Percentiles rank a stretch among this genome's conserved stretches.
Conservation (phyloP, 1,140 invertebrate genomes). For the Drosophila paulistorum region DNA sequence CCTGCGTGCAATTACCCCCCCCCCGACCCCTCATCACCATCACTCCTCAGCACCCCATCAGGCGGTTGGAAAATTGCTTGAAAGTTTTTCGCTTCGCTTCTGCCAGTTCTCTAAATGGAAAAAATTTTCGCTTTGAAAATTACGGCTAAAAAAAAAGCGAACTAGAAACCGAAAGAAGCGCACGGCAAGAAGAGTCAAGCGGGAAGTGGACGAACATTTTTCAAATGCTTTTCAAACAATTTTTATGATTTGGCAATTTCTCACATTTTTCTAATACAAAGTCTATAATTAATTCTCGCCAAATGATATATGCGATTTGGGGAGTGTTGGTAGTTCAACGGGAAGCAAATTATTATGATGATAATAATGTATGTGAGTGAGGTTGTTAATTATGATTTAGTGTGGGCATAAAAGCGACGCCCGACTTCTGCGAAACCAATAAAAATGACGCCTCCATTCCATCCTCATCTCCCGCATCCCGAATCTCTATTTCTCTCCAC, state of each 20-base stretch:
- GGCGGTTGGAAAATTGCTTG: conserved; percentile 56
- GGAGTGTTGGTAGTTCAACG: background rate
- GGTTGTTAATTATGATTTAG: conserved; percentile 17
- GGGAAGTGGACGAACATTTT: background rate
- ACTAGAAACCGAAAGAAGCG: background rate
- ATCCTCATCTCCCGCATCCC: background rate
- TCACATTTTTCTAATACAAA: conserved; percentile 5
- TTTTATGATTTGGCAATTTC: conserved; percentile 12
- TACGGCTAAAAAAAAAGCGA: conserved; percentile 20
- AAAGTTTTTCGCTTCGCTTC: conserved; percentile 38
- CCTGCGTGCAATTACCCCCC: conserved; percentile 61
- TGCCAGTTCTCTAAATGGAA: conserved; percentile 59
- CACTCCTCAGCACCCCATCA: background rate
- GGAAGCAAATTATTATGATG: background rate
- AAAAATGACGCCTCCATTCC: background rate
- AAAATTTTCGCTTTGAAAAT: conserved; percentile 62
- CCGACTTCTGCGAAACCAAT: conserved; percentile 12
- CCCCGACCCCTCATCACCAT: conserved; percentile 1
- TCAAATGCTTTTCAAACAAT: conserved; percentile 5
- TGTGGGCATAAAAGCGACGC: conserved; percentile 2
- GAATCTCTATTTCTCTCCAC: background rate
- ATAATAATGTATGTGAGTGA: conserved; percentile 3
- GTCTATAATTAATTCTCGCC: conserved; percentile 49
- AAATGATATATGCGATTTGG: conserved; percentile 37
- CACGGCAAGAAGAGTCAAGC: background rate